Evolutionary conservation across 2,113 vertebrate genomes (phyloP).

Genomic region (Ivindomyrus marchei): DNA sequence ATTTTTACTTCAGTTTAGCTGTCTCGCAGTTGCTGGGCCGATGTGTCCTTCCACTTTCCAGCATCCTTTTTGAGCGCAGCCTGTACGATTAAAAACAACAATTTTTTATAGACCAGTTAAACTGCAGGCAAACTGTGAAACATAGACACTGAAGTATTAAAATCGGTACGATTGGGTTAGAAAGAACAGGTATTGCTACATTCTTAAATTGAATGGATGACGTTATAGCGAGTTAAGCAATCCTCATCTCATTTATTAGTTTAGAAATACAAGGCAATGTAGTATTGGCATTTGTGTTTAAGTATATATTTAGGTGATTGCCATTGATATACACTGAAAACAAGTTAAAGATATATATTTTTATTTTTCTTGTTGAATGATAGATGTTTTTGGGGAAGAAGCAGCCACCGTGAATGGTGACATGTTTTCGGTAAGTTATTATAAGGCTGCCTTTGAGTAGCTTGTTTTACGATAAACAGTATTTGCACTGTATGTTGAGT

Average conservation of each 20-base stretch:
- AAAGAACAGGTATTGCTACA: neutral
- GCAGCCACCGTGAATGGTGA: slow-evolving; percentile 79
- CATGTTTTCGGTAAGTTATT: slow-evolving; percentile 75
- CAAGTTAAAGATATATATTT: neutral
- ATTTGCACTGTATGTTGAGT: neutral
- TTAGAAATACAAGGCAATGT: neutral
- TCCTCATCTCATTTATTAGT: neutral
- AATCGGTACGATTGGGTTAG: neutral
- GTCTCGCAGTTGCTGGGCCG: neutral
- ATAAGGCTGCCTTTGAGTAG: neutral
- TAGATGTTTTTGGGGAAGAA: slow-evolving; percentile 71
- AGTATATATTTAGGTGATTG: neutral
- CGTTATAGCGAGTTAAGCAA: neutral
- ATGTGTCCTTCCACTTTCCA: neutral
- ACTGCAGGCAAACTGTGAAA: neutral
- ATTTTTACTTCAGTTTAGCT: neutral
- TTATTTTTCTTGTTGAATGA: neutral
- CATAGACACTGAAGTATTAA: neutral
- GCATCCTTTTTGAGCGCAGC: neutral
- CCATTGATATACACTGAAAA: neutral
- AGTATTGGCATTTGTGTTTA: neutral
- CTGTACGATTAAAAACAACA: neutral
- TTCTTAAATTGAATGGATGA: neutral
- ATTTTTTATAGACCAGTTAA: neutral
- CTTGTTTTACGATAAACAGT: neutral